phyloP scores from a whole-genome alignment of 2,113 vertebrate species.

The Brienomyrus brachyistius region DNA sequence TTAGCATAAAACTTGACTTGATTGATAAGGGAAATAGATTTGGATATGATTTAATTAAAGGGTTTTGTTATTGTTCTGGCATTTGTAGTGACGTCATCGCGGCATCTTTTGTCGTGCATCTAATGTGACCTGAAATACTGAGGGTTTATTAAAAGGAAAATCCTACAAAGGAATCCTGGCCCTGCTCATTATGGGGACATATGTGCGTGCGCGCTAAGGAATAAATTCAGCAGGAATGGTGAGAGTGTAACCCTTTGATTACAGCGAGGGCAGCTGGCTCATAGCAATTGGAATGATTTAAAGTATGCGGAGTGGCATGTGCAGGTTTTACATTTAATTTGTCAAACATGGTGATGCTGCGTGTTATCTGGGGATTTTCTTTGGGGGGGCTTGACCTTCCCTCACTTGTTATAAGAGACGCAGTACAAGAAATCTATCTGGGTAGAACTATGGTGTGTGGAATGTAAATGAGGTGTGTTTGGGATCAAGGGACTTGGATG shows the following conservation, averaged over 20 bases:
- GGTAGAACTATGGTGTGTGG: not conserved
- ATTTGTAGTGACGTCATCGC: not conserved
- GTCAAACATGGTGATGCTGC: not conserved
- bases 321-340: not conserved
- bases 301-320: not conserved
- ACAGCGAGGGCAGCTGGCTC: not conserved
- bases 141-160: not conserved
- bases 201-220: not conserved
- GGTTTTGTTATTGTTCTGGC: not conserved
- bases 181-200: not conserved
- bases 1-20: not conserved
- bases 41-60: not conserved
- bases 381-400: not conserved
- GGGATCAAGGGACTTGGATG: not conserved
- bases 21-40: not conserved
- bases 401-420: not conserved
- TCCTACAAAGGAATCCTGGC: not conserved
- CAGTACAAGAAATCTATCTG: not conserved
- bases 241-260: not conserved
- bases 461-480: not conserved
- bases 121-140: not conserved
- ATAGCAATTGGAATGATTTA: not conserved
- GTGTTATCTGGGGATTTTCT: not conserved
- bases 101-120: not conserved
- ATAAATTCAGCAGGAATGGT: not conserved